Conservation (phyloP, 2,797 vertebrate genomes). For the Rhabdomys pumilio region DNA sequence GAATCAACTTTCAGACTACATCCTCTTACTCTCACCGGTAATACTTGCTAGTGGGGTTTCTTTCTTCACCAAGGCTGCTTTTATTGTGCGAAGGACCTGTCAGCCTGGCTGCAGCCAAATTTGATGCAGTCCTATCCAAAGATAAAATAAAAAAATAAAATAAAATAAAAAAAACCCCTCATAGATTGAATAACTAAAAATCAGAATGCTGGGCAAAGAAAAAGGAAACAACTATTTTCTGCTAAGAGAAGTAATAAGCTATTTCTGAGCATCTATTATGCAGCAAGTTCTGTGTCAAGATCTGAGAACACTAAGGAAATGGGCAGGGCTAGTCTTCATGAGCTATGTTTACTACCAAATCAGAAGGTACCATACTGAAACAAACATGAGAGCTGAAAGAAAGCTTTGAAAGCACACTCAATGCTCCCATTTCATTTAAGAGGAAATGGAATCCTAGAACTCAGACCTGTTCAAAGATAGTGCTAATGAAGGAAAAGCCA, state of each 20-base stretch:
- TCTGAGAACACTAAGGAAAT: not conserved
- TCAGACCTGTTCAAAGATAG: constrained; percentile 53
- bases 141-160: constrained; percentile 82
- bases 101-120: constrained; percentile 90
- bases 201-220: constrained; percentile 60
- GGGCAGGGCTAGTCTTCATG: not conserved
- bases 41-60: constrained; percentile 91
- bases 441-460: constrained; percentile 58
- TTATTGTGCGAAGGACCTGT: constrained; percentile 91
- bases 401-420: constrained; percentile 11
- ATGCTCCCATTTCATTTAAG: constrained; percentile 25
- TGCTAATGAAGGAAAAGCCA: constrained; percentile 50
- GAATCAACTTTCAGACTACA: constrained; percentile 60
- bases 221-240: constrained; percentile 47
- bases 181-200: constrained; percentile 68
- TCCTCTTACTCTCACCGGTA: constrained; percentile 89
- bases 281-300: constrained; percentile 39
- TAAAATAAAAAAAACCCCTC: not conserved
- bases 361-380: not conserved
- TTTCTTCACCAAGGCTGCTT: constrained; percentile 91
- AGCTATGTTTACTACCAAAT: constrained; percentile 26
- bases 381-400: constrained; percentile 55
- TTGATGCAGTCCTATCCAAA: constrained; percentile 89
- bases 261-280: constrained; percentile 51
- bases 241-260: constrained; percentile 62